Percentiles rank a stretch among this genome's conserved stretches.
These are phyloP conservation scores for Bovichtus diacanthus DNA, from an alignment of 2,797 vertebrate species.

Conservation along the genomic window DNA sequence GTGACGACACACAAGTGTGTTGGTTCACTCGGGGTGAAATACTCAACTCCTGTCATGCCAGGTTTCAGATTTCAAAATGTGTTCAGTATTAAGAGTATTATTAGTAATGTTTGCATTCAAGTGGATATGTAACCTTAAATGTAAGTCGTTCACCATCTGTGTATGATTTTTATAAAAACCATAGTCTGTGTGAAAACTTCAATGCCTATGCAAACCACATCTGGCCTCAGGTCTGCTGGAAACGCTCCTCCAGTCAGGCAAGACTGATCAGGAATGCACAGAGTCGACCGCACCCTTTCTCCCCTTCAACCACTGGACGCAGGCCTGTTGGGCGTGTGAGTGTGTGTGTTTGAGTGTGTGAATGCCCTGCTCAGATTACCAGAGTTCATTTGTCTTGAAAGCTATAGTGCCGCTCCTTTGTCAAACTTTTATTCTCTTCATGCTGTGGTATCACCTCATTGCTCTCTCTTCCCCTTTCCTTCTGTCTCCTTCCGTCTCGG, in stretches of 20 bases:
- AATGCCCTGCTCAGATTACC: slow-evolving; percentile 74
- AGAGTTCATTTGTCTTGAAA: slow-evolving; percentile 67
- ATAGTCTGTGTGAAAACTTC: slow-evolving; percentile 32
- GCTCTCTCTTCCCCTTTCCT: background rate
- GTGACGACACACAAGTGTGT: background rate
- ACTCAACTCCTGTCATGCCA: background rate
- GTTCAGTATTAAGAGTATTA: background rate
- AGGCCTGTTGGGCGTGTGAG: slow-evolving; percentile 48
- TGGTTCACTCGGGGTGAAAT: background rate
- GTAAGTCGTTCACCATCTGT: slow-evolving; percentile 20
- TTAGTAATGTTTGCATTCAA: background rate
- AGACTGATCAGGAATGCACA: slow-evolving; percentile 81
- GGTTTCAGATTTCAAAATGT: slow-evolving; percentile 10
- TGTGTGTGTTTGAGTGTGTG: slow-evolving; percentile 48
- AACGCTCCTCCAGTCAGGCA: slow-evolving; percentile 68
- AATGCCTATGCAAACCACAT: slow-evolving; percentile 61
- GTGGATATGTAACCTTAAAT: background rate
- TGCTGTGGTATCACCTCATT: slow-evolving; percentile 16
- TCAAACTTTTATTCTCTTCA: slow-evolving; percentile 61
- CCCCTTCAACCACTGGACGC: slow-evolving; percentile 69
- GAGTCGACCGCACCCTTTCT: slow-evolving; percentile 73
- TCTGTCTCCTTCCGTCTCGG: background rate
- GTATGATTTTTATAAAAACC: slow-evolving; percentile 21
- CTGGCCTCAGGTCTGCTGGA: slow-evolving; percentile 71
- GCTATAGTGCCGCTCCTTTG: slow-evolving; percentile 68